phyloP scores from a whole-genome alignment of 2,797 vertebrate species.

The Morus bassanus region DNA sequence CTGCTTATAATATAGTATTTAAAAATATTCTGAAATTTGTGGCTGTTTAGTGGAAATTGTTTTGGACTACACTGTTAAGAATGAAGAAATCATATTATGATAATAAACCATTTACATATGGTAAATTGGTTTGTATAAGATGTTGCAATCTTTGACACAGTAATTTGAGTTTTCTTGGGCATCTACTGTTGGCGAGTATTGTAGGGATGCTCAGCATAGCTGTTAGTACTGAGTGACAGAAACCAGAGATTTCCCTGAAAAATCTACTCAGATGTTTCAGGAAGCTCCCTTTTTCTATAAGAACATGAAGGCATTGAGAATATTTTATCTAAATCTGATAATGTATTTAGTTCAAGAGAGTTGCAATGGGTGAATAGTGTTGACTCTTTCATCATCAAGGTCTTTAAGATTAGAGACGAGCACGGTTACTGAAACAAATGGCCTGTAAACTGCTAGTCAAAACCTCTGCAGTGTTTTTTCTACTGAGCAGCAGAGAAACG shows the following conservation, averaged over 20 bases:
- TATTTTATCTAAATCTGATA: neutral
- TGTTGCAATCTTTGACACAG: neutral
- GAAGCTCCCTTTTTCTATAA: neutral
- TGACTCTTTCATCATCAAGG: neutral
- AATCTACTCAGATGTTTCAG: neutral
- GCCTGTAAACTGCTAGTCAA: neutral
- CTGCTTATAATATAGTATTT: neutral
- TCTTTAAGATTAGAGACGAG: neutral
- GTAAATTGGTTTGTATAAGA: neutral
- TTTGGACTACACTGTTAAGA: neutral
- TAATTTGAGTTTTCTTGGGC: neutral
- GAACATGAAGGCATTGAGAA: neutral
- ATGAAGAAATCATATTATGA: neutral
- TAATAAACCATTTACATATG: neutral
- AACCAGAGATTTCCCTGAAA: neutral
- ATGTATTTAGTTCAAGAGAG: neutral
- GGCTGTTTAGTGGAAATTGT: neutral
- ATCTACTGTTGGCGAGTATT: neutral
- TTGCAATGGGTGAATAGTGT: neutral
- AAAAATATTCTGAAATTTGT: neutral
- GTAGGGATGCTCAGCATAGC: neutral
- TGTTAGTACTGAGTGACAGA: neutral
- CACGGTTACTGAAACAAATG: accelerated
- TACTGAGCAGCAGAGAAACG: neutral
- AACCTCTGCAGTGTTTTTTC: neutral